Evolutionary conservation across 1,140 invertebrate species (phyloP).

Genomic region (Zaprionus africanus): DNA sequence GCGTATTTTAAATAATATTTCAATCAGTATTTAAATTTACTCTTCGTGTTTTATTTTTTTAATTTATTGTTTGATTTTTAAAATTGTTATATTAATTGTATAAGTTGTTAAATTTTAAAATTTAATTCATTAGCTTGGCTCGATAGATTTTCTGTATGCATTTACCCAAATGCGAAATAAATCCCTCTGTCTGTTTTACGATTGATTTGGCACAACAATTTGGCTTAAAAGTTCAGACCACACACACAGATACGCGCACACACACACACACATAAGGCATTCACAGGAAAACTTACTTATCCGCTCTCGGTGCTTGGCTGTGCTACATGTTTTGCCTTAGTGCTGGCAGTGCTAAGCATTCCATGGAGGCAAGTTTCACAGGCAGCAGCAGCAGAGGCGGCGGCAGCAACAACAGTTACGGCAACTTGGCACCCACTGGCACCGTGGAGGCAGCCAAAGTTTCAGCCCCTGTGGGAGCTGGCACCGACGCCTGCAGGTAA

Average conservation of each 20-base stretch:
- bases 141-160: not conserved
- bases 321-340: conserved; percentile 4
- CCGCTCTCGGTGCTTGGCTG: not conserved
- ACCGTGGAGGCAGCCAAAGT: conserved; percentile 26
- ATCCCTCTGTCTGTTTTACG: conserved; percentile 10
- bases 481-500: conserved; percentile 45
- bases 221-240: conserved; percentile 24
- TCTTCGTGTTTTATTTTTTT: not conserved
- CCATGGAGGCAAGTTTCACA: conserved; percentile 5
- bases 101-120: not conserved
- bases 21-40: not conserved
- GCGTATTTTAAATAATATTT: too few species aligned
- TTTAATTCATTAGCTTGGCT: not conserved
- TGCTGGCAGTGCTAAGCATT: conserved; percentile 11
- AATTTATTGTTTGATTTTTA: not conserved
- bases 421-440: conserved; percentile 18
- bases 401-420: not conserved
- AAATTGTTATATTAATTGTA: too few species aligned
- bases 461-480: conserved; percentile 26
- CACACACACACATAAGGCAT: not conserved
- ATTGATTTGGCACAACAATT: conserved; percentile 31
- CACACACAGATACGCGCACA: not conserved
- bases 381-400: not conserved
- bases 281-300: conserved; percentile 20
- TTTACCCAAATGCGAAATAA: conserved; percentile 13